A percentile compares a stretch with the other conserved stretches of the same genome.
These are phyloP conservation scores for Mus minutoides DNA, from an alignment of 2,797 vertebrate species.

Conservation along the genomic window DNA sequence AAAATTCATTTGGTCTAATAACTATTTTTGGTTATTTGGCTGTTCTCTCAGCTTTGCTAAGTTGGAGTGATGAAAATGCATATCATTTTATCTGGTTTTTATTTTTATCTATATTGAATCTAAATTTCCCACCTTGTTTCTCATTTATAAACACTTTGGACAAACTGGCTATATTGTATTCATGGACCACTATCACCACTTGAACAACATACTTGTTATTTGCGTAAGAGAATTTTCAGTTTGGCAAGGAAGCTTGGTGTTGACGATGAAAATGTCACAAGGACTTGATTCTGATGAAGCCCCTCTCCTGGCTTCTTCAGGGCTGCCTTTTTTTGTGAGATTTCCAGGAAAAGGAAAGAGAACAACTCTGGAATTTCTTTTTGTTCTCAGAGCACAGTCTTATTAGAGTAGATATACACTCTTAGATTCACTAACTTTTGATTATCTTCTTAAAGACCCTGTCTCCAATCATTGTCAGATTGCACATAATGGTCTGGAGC, in stretches of 20 bases:
- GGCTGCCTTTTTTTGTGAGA: not conserved
- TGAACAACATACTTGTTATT: not conserved
- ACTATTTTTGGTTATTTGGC: not conserved
- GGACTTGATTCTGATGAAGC: not conserved
- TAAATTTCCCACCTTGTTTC: not conserved
- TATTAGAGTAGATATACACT: not conserved
- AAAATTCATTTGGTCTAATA: not conserved
- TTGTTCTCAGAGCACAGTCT: not conserved
- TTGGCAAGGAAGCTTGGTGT: not conserved
- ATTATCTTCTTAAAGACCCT: not conserved
- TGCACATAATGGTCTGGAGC: not conserved
- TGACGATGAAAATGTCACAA: not conserved
- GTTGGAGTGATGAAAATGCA: not conserved
- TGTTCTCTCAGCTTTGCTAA: not conserved
- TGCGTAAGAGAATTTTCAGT: not conserved
- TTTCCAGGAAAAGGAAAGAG: rapidly evolving
- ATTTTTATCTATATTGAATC: not conserved
- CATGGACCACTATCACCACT: not conserved
- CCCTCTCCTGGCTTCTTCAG: not conserved
- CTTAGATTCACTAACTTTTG: not conserved
- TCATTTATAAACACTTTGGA: not conserved
- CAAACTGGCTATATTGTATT: not conserved
- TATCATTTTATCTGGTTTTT: not conserved
- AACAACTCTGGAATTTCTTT: not conserved
- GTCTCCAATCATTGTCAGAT: not conserved